Evolutionary conservation across 2,888 invertebrate species (phyloP).

Genomic region (Polydrusus pterygomalis): DNA sequence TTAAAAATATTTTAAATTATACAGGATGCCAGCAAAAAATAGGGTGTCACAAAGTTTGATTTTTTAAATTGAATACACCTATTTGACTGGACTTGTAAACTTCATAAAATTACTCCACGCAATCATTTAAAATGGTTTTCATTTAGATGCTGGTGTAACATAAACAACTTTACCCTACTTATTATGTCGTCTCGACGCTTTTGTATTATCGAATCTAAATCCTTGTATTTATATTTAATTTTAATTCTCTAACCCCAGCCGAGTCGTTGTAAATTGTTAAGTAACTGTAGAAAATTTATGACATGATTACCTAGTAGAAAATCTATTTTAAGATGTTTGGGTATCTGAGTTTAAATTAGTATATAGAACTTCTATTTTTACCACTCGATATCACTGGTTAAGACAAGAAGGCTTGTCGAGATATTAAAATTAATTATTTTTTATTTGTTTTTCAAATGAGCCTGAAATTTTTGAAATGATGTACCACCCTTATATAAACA

Average conservation of each 20-base stretch:
- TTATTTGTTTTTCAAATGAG: conserved; percentile 12
- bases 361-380: conserved; percentile 51
- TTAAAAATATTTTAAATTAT: no score
- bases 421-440: conserved; percentile 15
- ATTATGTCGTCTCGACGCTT: background rate
- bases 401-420: conserved; percentile 40
- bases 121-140: no score
- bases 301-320: conserved; percentile 51
- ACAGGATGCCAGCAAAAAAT: no score
- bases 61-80: no score
- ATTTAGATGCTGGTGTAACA: no score
- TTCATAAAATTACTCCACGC: no score
- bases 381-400: conserved; percentile 30
- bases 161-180: background rate
- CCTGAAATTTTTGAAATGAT: background rate
- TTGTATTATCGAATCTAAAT: conserved; percentile 2
- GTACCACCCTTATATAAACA: background rate
- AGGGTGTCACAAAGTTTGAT: no score
- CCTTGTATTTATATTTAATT: conserved; percentile 11
- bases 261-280: conserved; percentile 46
- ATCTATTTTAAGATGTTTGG: conserved; percentile 56
- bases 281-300: conserved; percentile 48
- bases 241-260: conserved; percentile 15
- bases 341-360: conserved; percentile 54
- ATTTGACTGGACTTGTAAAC: no score